Evolutionary conservation across 2,797 vertebrate species (phyloP).

Genomic region (Gallinago solitaria): DNA sequence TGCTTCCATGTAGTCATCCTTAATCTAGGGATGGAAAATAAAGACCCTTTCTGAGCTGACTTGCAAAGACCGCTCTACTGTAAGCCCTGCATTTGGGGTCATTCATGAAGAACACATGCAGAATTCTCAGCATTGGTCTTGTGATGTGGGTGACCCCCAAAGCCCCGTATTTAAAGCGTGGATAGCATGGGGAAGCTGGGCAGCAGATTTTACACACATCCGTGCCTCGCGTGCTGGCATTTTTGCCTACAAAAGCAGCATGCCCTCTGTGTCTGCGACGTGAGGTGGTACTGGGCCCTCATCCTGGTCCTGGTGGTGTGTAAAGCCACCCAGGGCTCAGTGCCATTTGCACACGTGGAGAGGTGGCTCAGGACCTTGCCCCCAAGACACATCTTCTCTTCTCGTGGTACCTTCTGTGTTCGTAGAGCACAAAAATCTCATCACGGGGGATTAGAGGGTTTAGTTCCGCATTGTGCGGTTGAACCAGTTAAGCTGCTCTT

Average conservation of each 20-base stretch:
- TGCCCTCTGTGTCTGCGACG: neutral
- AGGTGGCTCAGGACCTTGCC: neutral
- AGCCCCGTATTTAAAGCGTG: neutral
- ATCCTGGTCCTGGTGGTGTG: neutral
- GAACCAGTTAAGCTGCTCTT: constrained; percentile 40
- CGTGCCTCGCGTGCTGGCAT: neutral
- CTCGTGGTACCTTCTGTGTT: neutral
- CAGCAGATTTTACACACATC: neutral
- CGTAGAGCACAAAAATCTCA: neutral
- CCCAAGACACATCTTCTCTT: neutral
- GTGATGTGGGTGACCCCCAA: neutral
- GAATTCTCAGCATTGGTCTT: neutral
- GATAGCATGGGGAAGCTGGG: neutral
- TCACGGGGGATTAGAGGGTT: constrained; percentile 22
- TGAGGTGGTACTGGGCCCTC: neutral
- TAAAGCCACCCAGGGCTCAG: neutral
- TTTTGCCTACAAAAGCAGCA: neutral
- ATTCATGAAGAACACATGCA: neutral
- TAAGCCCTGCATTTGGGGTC: neutral
- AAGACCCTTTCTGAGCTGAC: neutral
- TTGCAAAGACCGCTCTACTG: accelerated
- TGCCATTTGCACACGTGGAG: neutral
- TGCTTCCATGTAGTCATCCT: neutral
- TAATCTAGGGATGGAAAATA: neutral
- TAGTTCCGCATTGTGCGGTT: neutral